Conservation (phyloP, 35 echinoderm and acorn worm genomes). For the Ophioderma brevispina region DNA sequence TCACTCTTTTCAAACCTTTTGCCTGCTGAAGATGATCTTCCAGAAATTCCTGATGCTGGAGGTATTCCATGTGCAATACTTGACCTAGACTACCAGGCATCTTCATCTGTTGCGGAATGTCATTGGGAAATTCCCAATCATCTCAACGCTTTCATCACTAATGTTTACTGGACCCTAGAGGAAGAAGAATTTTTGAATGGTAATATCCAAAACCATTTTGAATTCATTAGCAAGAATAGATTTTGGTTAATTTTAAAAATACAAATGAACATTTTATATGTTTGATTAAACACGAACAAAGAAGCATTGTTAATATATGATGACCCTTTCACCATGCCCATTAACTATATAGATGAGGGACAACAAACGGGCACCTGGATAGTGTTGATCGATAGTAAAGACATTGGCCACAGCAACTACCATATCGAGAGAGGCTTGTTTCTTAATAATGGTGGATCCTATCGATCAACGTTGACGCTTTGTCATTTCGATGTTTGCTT, state of each 20-base stretch:
- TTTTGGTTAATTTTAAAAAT: too few species aligned
- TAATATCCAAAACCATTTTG: too few species aligned
- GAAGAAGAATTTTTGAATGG: not conserved
- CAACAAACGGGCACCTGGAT: not conserved
- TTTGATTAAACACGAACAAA: too few species aligned
- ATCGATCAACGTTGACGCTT: not conserved
- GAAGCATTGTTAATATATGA: too few species aligned
- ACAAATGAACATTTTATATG: too few species aligned
- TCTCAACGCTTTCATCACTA: conserved; percentile 10
- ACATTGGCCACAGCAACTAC: not conserved
- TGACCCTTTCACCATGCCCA: too few species aligned
- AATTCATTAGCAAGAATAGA: too few species aligned
- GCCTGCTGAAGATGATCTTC: too few species aligned
- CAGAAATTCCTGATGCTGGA: too few species aligned
- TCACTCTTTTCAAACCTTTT: too few species aligned
- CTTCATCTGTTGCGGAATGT: not conserved
- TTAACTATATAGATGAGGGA: too few species aligned
- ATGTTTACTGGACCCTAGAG: conserved; percentile 15
- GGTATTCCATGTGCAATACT: not conserved
- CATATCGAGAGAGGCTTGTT: not conserved
- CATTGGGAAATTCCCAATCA: conserved; percentile 9
- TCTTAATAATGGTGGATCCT: not conserved
- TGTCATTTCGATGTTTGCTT: conserved; percentile 16
- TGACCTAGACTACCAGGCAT: conserved; percentile 28
- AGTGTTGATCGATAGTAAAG: not conserved